A percentile compares a stretch with the other conserved stretches of the same genome.
phyloP scores from a whole-genome alignment of 1,140 invertebrate species.

The Geopemphigus sp. region DNA sequence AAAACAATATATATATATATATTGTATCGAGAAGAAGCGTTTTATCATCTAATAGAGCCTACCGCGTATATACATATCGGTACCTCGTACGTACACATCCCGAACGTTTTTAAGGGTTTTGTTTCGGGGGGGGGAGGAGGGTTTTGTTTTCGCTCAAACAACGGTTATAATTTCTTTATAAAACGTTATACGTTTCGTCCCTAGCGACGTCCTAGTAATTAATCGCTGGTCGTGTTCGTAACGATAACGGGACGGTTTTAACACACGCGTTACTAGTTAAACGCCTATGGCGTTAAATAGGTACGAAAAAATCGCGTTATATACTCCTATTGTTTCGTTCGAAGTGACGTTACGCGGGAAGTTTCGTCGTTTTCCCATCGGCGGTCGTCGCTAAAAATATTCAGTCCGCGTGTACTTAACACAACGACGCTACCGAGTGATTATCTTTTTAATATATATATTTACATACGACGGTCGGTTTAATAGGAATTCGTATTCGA shows the following conservation, averaged over 20 bases:
- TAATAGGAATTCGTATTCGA: too few species aligned
- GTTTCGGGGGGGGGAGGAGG: too few species aligned
- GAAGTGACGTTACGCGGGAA: too few species aligned
- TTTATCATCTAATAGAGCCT: constrained; percentile 20
- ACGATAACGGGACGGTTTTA: neutral
- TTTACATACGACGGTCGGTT: too few species aligned
- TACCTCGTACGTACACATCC: neutral
- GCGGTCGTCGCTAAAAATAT: too few species aligned
- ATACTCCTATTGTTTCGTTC: neutral
- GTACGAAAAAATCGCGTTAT: neutral
- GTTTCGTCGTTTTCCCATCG: neutral
- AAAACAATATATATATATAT: constrained; percentile 37
- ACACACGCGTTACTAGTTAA: neutral
- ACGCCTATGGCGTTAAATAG: neutral
- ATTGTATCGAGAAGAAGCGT: neutral
- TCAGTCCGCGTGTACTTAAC: too few species aligned
- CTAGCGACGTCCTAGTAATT: constrained; percentile 1
- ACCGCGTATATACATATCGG: neutral
- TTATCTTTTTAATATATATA: too few species aligned
- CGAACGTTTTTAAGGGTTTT: constrained; percentile 5
- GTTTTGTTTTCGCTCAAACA: neutral
- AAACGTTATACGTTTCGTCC: constrained; percentile 25
- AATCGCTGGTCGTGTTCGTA: constrained; percentile 3
- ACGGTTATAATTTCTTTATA: constrained; percentile 2
- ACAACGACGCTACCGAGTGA: too few species aligned